These are phyloP conservation scores for Ethmia dodecea DNA, from an alignment of 2,888 invertebrate genomes.

Conservation along the genomic window DNA sequence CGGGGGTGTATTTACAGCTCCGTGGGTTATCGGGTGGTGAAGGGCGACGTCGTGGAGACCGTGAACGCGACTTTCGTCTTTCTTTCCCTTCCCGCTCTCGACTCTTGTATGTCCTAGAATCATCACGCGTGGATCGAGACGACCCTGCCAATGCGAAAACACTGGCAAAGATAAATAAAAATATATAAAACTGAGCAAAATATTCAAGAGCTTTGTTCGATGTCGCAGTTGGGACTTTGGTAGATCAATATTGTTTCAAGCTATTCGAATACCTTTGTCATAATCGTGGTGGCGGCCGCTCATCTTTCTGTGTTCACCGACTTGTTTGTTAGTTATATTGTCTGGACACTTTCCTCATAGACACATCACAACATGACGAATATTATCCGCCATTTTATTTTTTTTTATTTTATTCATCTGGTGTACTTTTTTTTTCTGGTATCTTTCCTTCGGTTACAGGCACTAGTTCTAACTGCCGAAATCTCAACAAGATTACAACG, in stretches of 20 bases:
- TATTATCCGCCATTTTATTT: too few species aligned
- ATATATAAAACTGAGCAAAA: conserved; percentile 45
- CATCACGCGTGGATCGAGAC: conserved; percentile 76
- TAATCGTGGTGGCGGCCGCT: conserved; percentile 44
- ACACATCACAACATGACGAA: too few species aligned
- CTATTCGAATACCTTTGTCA: conserved; percentile 57
- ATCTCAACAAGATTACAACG: too few species aligned
- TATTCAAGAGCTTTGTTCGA: conserved; percentile 7
- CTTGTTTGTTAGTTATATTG: neutral
- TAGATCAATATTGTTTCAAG: conserved; percentile 26
- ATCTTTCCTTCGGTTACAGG: too few species aligned
- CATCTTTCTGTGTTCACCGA: conserved; percentile 39
- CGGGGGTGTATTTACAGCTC: conserved; percentile 23
- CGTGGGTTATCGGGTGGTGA: conserved; percentile 24
- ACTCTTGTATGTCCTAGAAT: conserved; percentile 60
- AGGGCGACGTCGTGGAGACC: conserved; percentile 39
- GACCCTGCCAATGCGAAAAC: conserved; percentile 87
- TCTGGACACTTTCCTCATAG: too few species aligned
- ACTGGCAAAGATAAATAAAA: conserved; percentile 82
- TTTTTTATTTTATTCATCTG: too few species aligned
- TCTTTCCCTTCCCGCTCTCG: conserved; percentile 28
- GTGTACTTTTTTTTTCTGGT: too few species aligned
- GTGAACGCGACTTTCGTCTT: conserved; percentile 32
- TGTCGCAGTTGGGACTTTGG: conserved; percentile 13
- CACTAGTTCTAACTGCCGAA: too few species aligned